Evolutionary conservation across 2,888 invertebrate genomes (phyloP), one percentile per base, ranked within the genome.

Genomic region (Slavum lentiscoides): DNA sequence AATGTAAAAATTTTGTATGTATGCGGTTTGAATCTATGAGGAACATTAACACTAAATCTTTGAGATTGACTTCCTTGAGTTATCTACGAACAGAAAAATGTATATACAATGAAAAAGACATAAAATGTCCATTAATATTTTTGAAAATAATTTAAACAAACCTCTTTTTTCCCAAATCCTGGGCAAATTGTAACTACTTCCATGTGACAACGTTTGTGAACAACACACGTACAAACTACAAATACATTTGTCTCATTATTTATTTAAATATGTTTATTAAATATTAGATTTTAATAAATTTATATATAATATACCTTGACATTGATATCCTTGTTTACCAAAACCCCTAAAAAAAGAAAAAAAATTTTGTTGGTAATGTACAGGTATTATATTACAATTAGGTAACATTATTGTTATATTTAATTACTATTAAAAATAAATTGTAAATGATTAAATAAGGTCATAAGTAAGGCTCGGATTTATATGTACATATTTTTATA

Each of bases 171-270:
- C 92, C 70, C 80, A n/a, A 96, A 96, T 84, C 98, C 98, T 81
- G 98, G 98, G 89, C 99, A 99, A 89, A 97, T 97, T 86, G 98
- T 98, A 85, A 99, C 96, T 84, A 99, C 97, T 83, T 93, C 93
- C 85, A 93, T 92, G 88, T 99, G 98, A 87, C 99, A 99, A 86
- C 98, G 91, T 88, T 99, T 99, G 90, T 99, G 99, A 84, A 99
- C 98, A 86, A 99, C 99, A 88, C 97, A 97, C 82, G 98, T 98
- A 88, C 99, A 99, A 84, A 98, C 98, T 97, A 90, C 82, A 89
- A 89, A 84, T 85, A 64, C 17, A 53, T 49, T 49, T 67, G 19
- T 15, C 15, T 43, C 13, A 64, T 30, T 62, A 30, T 30, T 62
- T 7, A 62, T 62, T 62, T 30, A 30, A 62, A 62, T n/a, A n/a